A percentile compares a stretch with the other conserved stretches of the same genome.
Evolutionary conservation across 37 sponge, comb jelly and placozoan genomes (phyloP).

Genomic region (Spongia lamella): DNA sequence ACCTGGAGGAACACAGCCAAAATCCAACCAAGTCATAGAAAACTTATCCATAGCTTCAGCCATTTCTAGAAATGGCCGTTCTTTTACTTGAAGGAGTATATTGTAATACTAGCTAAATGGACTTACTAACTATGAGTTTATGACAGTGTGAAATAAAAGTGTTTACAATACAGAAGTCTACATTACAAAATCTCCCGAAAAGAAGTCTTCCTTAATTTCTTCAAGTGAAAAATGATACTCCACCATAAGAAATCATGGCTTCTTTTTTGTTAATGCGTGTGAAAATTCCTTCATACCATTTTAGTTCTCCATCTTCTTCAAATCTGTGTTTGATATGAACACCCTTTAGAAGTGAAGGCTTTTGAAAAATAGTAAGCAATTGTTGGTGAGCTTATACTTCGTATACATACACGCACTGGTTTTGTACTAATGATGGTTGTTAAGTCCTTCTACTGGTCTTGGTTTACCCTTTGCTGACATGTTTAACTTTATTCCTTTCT

Average conservation of each 20-base stretch:
- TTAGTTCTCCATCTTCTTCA: slow-evolving; percentile 6
- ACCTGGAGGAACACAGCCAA: too few relatives aligned
- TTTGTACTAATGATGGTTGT: too few relatives aligned
- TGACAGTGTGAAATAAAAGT: background rate
- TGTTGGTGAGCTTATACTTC: background rate
- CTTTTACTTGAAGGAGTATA: slow-evolving; percentile 11
- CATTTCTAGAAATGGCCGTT: slow-evolving; percentile 20
- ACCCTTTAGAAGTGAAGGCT: slow-evolving; percentile 24
- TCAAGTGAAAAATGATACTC: background rate
- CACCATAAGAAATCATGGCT: background rate
- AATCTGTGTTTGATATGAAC: slow-evolving; percentile 12
- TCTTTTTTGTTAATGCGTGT: background rate
- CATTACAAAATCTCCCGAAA: slow-evolving; percentile 14
- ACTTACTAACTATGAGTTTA: too few relatives aligned
- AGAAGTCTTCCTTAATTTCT: slow-evolving; percentile 13
- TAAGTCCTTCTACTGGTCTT: too few relatives aligned
- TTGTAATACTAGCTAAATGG: background rate
- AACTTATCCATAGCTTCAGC: slow-evolving; percentile 16
- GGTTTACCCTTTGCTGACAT: too few relatives aligned
- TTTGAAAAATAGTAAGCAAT: slow-evolving; percentile 4
- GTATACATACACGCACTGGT: too few relatives aligned
- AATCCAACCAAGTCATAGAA: too few relatives aligned
- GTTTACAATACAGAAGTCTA: background rate
- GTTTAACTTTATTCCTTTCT: background rate
- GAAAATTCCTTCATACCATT: slow-evolving; percentile 11